Base-by-base conservation (phyloP, 2,113 vertebrate species). In the Aplodontia rufa region DNA sequence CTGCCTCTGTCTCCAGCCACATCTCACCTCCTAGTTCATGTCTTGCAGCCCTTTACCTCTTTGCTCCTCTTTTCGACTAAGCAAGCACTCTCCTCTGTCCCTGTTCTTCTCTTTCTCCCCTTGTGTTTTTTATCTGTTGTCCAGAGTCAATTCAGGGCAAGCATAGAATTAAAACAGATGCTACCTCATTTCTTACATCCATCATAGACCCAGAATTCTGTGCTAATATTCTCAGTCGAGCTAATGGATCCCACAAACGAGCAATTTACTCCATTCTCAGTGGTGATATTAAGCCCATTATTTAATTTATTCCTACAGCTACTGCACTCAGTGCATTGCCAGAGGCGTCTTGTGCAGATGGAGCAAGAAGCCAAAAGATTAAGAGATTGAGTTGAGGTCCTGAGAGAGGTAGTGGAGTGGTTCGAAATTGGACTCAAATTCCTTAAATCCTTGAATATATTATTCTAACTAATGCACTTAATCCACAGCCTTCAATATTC, bases 211-310 rank as follows among this genome's bases (percentile, higher is more conserved):
- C 81, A 92, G 78, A 87, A 88, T 94, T 86, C 90, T 91, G 94
- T 47, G 82, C 85, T 89, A 60, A 94, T 91, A 89, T 92, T 97
- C 92, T 97, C 92, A 49, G 87, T 58, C 45, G 71, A 94, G 79
- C 88, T 97, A 98, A 97, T 96, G 95, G 94, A 96, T 80, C 85
- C 81, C 79, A 90, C 96, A 93, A 89, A 97, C 96, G 86, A 95
- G 82, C 94, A 90, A 84, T 97, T 96, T 93, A 78, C 95, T 96
- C 85, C 91, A 58, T 72, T 95, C 74, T 96, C 74, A 14, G 74
- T 86, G 95, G 79, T 80, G 76, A 93, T 95, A 83, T 80, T 86
- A 96, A 97, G 79, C 55, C 91, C 82, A 91, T 97, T 98, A 98
- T 97, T 98, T 91, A 96, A 97, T 96, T 94, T 95, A 88, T 89